Evolutionary conservation across 1,140 invertebrate genomes (phyloP).

Genomic region (Atopsyche davidsoni): DNA sequence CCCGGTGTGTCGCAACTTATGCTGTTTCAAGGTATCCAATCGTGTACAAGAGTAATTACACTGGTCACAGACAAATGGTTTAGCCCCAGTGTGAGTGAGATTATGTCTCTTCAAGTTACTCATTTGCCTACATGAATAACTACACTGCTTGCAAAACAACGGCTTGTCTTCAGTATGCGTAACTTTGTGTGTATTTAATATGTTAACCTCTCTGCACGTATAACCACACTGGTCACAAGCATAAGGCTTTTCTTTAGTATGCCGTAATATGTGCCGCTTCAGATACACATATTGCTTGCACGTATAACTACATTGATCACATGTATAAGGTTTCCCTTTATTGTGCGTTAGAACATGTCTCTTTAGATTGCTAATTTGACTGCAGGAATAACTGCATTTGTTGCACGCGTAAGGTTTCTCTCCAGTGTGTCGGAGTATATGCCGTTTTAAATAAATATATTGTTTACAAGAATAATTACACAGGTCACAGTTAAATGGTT

Average conservation of each 20-base stretch:
- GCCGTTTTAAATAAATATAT: too few relatives aligned
- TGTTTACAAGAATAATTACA: too few relatives aligned
- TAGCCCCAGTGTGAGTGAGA: conserved; percentile 8
- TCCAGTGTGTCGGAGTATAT: too few relatives aligned
- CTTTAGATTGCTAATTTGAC: too few relatives aligned
- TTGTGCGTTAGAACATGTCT: too few relatives aligned
- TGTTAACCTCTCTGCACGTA: not conserved
- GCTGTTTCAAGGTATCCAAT: conserved; percentile 1
- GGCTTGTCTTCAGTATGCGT: conserved; percentile 9
- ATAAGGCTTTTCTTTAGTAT: not conserved
- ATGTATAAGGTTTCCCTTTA: too few relatives aligned
- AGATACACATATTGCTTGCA: not conserved
- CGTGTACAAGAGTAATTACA: conserved; percentile 11
- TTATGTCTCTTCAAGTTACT: conserved; percentile 14
- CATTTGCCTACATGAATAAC: not conserved
- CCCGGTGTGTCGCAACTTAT: conserved; percentile 5
- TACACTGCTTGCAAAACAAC: conserved; percentile 5
- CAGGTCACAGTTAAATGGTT: too few relatives aligned
- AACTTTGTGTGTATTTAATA: conserved; percentile 1
- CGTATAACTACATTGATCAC: conserved; percentile 2
- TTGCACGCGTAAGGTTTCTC: too few relatives aligned
- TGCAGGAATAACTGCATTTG: too few relatives aligned
- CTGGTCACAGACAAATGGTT: conserved; percentile 8
- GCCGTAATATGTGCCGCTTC: not conserved
- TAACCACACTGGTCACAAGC: conserved; percentile 8